Base-by-base conservation (phyloP, 2,797 vertebrate species). In the Clamator glandarius region DNA sequence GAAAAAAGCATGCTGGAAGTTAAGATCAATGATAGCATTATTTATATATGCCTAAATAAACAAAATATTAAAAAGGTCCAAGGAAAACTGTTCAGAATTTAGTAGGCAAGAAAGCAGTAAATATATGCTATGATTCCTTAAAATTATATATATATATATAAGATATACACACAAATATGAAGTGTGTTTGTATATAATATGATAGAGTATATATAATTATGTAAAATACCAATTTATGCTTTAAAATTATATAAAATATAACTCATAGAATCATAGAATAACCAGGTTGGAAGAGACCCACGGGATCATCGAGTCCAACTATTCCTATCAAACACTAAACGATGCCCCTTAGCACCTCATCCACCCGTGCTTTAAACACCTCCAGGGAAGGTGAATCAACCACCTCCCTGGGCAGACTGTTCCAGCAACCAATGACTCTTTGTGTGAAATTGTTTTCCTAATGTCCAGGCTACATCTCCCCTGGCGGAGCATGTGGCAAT, bases 141-240 rank as follows among this genome's bases (percentile, higher is more conserved):
- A 54, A 85, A 55, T 5, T n/a, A 8, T 13, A n/a, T n/a, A 6
- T 13, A n/a, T n/a, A 6, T 25, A 19, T 44, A 12, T 57, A n/a
- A n/a, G n/a, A 8, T 4, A 50, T 18, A 31, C 16, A 33, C 2
- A 21, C 4, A 19, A 4, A n/a, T 6, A 50, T 9, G 23, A 58
- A 52, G n/a, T 14, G n/a, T 14, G 24, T 1, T 0, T 29, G 4
- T 11, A 8, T 21, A 20, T 29, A 44, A 20, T 29, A 44, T 26
- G 19, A 39, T 29, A 29, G 4, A 33, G 13, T 3, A 12, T 11
- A 42, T 18, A 52, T 28, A 29, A 73, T 48, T 59, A 14, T 21
- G 31, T 50, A 17, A 12, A 2, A 42, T 15, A 3, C 15, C 6
- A 8, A 26, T 35, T 15, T 69, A 23, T 13, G 33, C 1, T n/a